Evolutionary conservation across 2,888 invertebrate genomes (phyloP).

Genomic region (Mythimna loreyi): DNA sequence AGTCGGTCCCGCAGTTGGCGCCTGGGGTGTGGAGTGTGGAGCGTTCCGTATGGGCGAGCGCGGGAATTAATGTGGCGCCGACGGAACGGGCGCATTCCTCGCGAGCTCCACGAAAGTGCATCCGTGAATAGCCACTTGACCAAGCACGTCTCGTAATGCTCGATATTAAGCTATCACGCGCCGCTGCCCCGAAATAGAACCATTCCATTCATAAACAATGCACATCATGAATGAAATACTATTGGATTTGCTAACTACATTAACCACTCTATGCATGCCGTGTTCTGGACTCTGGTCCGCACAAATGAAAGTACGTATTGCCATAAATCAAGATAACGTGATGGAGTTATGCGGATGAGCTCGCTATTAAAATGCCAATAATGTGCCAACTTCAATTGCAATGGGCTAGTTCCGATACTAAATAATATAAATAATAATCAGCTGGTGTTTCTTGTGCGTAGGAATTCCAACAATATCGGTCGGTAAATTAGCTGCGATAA

Average conservation of each 20-base stretch:
- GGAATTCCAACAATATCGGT: conserved; percentile 62
- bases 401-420: conserved; percentile 76
- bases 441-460: conserved; percentile 75
- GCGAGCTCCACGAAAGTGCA: conserved; percentile 78
- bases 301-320: conserved; percentile 75
- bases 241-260: conserved; percentile 80
- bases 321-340: conserved; percentile 86
- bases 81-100: conserved; percentile 69
- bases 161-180: conserved; percentile 80
- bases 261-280: conserved; percentile 74
- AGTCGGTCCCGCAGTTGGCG: conserved; percentile 37
- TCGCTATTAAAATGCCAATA: conserved; percentile 85
- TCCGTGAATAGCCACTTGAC: conserved; percentile 79
- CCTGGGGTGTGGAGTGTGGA: conserved; percentile 33
- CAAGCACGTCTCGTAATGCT: conserved; percentile 74
- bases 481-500: conserved; percentile 51
- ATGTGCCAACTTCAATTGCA: conserved; percentile 84
- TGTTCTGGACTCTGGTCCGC: conserved; percentile 75
- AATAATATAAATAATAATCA: conserved; percentile 73
- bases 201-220: conserved; percentile 84
- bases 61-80: conserved; percentile 69
- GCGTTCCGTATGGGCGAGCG: conserved; percentile 52
- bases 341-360: conserved; percentile 84
- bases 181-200: conserved; percentile 82
- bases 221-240: conserved; percentile 82